These are phyloP conservation scores for Pseudomyrmex flavicornis DNA, from an alignment of 1,140 invertebrate species.

Conservation along the genomic window DNA sequence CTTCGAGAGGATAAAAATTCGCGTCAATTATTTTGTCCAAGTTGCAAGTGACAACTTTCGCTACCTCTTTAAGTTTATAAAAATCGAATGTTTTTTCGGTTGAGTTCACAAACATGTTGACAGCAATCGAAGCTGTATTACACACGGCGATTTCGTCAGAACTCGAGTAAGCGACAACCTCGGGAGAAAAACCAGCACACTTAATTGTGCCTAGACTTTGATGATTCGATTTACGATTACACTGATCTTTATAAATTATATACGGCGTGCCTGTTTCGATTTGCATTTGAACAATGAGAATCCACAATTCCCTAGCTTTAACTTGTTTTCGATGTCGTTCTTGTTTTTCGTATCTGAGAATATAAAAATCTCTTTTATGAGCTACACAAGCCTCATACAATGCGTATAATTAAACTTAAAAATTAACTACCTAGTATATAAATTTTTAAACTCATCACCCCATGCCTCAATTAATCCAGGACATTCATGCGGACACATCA, in stretches of 20 bases:
- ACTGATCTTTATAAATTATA: constrained; percentile 99
- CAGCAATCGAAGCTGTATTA: constrained; percentile 98
- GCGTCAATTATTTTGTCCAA: constrained; percentile 99
- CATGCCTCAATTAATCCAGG: constrained; percentile 95
- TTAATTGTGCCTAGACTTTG: constrained; percentile 99
- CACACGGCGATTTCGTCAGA: constrained; percentile 98
- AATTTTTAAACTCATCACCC: constrained; percentile 96
- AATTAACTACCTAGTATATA: constrained; percentile 90
- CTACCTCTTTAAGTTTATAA: constrained; percentile 93
- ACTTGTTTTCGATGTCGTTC: constrained; percentile 91
- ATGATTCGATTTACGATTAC: constrained; percentile 98
- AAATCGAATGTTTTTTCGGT: constrained; percentile 94
- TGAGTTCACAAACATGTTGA: constrained; percentile 96
- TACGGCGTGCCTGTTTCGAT: constrained; percentile 99
- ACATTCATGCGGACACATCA: constrained; percentile 98
- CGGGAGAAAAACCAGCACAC: constrained; percentile 98
- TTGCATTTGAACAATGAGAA: constrained; percentile 97
- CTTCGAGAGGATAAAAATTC: constrained; percentile 97
- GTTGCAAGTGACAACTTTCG: constrained; percentile 95
- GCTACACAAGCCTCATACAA: neutral
- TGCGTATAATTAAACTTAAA: neutral
- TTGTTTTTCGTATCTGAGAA: constrained; percentile 93
- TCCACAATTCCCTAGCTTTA: constrained; percentile 96
- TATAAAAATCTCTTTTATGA: constrained; percentile 40
- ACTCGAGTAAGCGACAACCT: constrained; percentile 97